These are phyloP conservation scores for Acrocephalus scirpaceus DNA, from an alignment of 2,797 vertebrate genomes.

Conservation along the genomic window DNA sequence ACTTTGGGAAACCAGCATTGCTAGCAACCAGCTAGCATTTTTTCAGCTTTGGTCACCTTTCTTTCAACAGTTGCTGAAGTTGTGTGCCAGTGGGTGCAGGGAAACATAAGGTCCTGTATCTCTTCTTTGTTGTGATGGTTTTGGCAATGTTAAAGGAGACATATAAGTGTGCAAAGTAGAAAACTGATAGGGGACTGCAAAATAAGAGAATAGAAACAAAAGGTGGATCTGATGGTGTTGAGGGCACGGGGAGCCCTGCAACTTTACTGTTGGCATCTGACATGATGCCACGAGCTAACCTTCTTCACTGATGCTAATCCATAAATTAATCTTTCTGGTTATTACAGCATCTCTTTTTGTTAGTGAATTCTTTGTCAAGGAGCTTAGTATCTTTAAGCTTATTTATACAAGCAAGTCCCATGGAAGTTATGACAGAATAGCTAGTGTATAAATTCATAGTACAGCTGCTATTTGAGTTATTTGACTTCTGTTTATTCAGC, in stretches of 20 bases:
- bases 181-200: neutral
- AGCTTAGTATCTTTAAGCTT: neutral
- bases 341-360: neutral
- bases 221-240: neutral
- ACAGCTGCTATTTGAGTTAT: neutral
- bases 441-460: neutral
- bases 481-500: constrained; percentile 12
- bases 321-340: neutral
- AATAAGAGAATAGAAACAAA: neutral
- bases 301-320: neutral
- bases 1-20: neutral
- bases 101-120: neutral
- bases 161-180: neutral
- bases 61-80: neutral
- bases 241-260: neutral
- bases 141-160: neutral
- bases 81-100: neutral
- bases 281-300: neutral
- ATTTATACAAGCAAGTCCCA: neutral
- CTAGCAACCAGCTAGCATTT: neutral
- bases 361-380: neutral
- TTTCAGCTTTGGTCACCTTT: neutral
- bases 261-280: neutral
- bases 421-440: neutral
- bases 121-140: neutral